A percentile compares a stretch with the other conserved stretches of the same genome.
phyloP scores from a whole-genome alignment of 1,140 invertebrate species.

The Arctopsyche grandis region DNA sequence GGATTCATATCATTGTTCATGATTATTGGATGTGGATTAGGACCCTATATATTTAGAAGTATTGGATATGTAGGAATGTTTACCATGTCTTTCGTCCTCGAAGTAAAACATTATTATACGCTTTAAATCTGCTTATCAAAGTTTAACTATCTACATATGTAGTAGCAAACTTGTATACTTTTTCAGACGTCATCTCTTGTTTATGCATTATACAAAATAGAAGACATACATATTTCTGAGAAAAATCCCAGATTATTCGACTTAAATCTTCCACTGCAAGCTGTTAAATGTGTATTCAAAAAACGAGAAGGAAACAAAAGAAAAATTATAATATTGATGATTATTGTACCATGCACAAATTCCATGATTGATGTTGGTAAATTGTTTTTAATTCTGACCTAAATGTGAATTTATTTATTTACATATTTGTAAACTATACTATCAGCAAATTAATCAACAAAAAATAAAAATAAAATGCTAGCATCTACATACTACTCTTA shows the following conservation, averaged over 20 bases:
- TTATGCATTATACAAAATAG: background rate
- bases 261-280: slow-evolving; percentile 4
- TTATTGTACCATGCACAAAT: slow-evolving; percentile 6
- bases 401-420: too few relatives aligned
- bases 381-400: background rate
- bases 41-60: slow-evolving; percentile 60
- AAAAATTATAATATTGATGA: slow-evolving; percentile 22
- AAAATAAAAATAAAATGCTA: too few relatives aligned
- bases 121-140: too few relatives aligned
- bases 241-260: slow-evolving; percentile 15
- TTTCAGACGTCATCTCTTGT: slow-evolving; percentile 9
- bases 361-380: background rate
- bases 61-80: slow-evolving; percentile 65
- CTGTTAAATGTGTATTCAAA: slow-evolving; percentile 21
- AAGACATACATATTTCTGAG: slow-evolving; percentile 20
- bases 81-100: slow-evolving; percentile 61
- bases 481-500: too few relatives aligned
- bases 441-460: too few relatives aligned
- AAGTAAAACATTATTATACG: slow-evolving; percentile 56
- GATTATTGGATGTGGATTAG: slow-evolving; percentile 60
- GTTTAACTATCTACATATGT: too few relatives aligned
- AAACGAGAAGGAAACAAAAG: slow-evolving; percentile 11
- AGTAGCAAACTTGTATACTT: too few relatives aligned
- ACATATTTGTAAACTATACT: too few relatives aligned
- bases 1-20: slow-evolving; percentile 62